A percentile compares a stretch with the other conserved stretches of the same genome.
phyloP scores from a whole-genome alignment of 2,797 vertebrate genomes.

The Trematomus bernacchii region DNA sequence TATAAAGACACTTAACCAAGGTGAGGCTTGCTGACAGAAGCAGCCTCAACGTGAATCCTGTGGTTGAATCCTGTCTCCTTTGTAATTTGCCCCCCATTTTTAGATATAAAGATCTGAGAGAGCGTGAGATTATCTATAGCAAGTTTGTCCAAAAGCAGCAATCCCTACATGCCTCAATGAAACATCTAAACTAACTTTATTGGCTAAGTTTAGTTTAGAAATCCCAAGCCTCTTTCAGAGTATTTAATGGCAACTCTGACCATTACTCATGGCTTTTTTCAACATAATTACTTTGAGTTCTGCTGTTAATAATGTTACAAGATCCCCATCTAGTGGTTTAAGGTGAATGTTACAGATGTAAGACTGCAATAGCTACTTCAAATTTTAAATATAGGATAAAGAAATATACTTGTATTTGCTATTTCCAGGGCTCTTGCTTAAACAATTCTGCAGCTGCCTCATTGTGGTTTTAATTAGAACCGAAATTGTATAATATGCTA shows the following conservation, averaged over 20 bases:
- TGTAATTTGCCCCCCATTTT: background rate
- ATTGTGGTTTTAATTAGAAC: conserved; percentile 2
- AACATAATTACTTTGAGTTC: background rate
- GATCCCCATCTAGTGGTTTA: conserved; percentile 75
- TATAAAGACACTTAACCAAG: background rate
- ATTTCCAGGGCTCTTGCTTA: background rate
- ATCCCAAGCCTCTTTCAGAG: background rate
- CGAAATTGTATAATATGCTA: background rate
- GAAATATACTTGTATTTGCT: conserved; percentile 5
- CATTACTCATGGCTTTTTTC: background rate
- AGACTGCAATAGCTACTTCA: conserved; percentile 4
- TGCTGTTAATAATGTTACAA: conserved; percentile 43
- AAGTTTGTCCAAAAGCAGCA: background rate
- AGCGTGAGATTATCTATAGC: background rate
- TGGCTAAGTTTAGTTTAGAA: background rate
- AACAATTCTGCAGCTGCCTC: background rate
- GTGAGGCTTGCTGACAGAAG: background rate
- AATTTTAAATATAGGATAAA: conserved; percentile 12
- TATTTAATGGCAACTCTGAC: conserved; percentile 3
- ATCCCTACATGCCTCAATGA: background rate
- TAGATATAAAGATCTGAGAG: background rate
- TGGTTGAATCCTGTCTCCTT: background rate
- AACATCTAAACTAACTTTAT: conserved; percentile 1
- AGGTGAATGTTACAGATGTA: conserved; percentile 42
- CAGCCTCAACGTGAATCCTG: background rate